Evolutionary conservation across 1,140 invertebrate genomes (phyloP).

Genomic region (Mactra quadrangularis): DNA sequence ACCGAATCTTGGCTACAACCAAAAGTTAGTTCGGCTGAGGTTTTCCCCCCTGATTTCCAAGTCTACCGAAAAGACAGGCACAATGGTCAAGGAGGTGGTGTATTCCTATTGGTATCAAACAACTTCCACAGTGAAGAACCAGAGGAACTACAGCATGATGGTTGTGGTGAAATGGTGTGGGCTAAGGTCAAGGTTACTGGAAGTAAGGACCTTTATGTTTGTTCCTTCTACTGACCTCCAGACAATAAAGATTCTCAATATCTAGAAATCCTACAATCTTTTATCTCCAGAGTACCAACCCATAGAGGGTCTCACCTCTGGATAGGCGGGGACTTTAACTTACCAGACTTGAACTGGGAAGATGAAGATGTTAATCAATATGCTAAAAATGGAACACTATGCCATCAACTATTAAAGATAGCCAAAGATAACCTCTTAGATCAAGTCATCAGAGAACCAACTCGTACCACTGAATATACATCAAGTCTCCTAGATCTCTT

Average conservation of each 20-base stretch:
- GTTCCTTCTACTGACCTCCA: conserved; percentile 47
- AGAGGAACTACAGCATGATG: no score
- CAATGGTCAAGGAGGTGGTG: conserved; percentile 23
- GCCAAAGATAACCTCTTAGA: no score
- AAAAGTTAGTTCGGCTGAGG: not conserved
- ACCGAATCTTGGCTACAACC: conserved; percentile 26
- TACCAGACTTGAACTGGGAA: no score
- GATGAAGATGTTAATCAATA: no score
- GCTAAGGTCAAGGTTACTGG: conserved; percentile 30
- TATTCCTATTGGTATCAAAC: no score
- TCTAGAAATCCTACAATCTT: not conserved
- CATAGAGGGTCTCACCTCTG: conserved; percentile 22
- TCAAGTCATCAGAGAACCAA: conserved; percentile 19
- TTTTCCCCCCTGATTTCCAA: conserved; percentile 36
- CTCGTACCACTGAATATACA: conserved; percentile 1
- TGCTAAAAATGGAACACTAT: no score
- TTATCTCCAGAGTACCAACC: conserved; percentile 11
- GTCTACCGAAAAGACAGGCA: conserved; percentile 14
- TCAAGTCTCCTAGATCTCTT: conserved; percentile 18
- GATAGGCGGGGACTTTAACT: conserved; percentile 10
- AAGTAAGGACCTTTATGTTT: conserved; percentile 41
- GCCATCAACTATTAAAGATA: conserved; percentile 19
- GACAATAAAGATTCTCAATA: not conserved
- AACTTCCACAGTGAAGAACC: no score
- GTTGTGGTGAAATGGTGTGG: conserved; percentile 31